Evolutionary conservation across 2,888 invertebrate genomes (phyloP), one percentile per base, ranked within the genome.

Genomic region (Priapulus caudatus): DNA sequence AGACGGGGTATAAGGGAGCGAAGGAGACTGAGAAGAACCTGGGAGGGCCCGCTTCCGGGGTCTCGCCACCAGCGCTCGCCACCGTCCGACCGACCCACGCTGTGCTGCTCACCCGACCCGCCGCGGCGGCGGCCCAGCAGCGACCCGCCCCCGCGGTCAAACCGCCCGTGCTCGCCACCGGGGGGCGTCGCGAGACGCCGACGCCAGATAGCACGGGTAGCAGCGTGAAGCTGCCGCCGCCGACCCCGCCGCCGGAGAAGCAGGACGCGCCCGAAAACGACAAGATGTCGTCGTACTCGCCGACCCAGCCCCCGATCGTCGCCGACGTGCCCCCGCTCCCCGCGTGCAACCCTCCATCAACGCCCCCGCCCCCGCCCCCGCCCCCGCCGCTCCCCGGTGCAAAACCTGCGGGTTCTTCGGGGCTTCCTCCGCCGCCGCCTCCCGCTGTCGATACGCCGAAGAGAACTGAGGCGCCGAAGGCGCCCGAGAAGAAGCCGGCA

Each of bases 1-100:
- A n/a, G n/a, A n/a, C n/a, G n/a, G n/a, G n/a, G n/a, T n/a, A n/a
- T n/a, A n/a, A n/a, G n/a, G n/a, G n/a, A n/a, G n/a, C n/a, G n/a
- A n/a, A n/a, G n/a, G n/a, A n/a, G n/a, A n/a, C n/a, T n/a, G n/a
- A n/a, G n/a, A n/a, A n/a, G n/a, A n/a, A n/a, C n/a, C 10, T n/a
- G 10, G 33, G n/a, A n/a, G n/a, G n/a, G n/a, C n/a, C n/a, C n/a
- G n/a, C n/a, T n/a, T n/a, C n/a, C n/a, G n/a, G n/a, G n/a, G n/a
- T n/a, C n/a, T n/a, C n/a, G n/a, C n/a, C n/a, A 64, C 78, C 95
- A 66, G 92, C 92, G 54, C 79, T 93, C 47, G 81, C 93, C 51
- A 91, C 92, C 24, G 92, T n/a, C n/a, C n/a, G n/a, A n/a, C n/a
- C n/a, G n/a, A n/a, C n/a, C n/a, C n/a, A n/a, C n/a, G n/a, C n/a